Evolutionary conservation across 2,888 invertebrate genomes (phyloP).

Genomic region (Acanthoscelides obtectus): DNA sequence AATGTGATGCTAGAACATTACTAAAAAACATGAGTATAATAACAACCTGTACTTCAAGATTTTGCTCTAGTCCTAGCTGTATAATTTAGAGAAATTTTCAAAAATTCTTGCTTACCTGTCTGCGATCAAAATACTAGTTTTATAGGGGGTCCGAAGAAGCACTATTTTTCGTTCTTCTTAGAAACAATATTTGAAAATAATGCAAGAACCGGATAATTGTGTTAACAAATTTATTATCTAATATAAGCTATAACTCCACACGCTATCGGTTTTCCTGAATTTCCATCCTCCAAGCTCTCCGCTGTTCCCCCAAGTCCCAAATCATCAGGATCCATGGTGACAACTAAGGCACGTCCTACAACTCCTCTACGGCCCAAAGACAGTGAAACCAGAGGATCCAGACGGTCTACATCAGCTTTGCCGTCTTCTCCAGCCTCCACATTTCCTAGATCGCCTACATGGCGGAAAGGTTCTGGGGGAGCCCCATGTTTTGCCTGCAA

Average conservation of each 20-base stretch:
- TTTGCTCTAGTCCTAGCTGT: no score
- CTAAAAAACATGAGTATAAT: no score
- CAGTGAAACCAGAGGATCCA: conserved; percentile 66
- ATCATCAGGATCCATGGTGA: conserved; percentile 64
- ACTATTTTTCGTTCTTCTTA: no score
- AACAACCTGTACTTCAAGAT: no score
- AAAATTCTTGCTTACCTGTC: no score
- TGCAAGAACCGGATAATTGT: no score
- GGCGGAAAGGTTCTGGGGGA: conserved; percentile 59
- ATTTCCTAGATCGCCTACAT: conserved; percentile 76
- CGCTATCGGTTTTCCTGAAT: conserved; percentile 65
- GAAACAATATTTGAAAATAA: no score
- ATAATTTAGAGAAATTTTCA: no score
- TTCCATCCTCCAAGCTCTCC: conserved; percentile 64
- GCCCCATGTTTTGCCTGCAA: conserved; percentile 62
- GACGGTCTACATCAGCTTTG: conserved; percentile 57
- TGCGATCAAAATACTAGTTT: no score
- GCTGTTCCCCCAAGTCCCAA: conserved; percentile 64
- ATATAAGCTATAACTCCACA: conserved; percentile 67
- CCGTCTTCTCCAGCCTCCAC: conserved; percentile 66
- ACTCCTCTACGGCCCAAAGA: conserved; percentile 63
- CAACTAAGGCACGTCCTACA: conserved; percentile 65
- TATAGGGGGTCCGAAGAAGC: no score
- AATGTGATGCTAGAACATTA: no score
- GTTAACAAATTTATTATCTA: conserved; percentile 16